phyloP scores from a whole-genome alignment of 2,113 vertebrate genomes.

The Notothenia rossii region DNA sequence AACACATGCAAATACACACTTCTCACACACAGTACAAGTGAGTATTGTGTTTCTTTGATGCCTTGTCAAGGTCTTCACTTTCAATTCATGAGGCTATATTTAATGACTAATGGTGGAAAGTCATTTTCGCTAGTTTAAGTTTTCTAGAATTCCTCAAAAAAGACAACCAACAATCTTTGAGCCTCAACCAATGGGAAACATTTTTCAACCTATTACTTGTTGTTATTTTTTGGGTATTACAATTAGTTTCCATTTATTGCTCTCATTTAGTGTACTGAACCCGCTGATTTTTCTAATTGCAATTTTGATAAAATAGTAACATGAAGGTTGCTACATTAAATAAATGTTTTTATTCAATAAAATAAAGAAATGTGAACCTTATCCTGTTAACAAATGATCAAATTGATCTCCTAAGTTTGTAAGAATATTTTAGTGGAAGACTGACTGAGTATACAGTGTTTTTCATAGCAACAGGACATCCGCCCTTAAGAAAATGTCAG shows the following conservation, averaged over 20 bases:
- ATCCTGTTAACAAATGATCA: neutral
- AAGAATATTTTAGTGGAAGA: neutral
- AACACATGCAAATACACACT: neutral
- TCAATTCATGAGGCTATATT: neutral
- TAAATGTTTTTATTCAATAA: no score
- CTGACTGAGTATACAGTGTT: conserved; percentile 7
- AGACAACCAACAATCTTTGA: neutral
- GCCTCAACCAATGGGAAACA: neutral
- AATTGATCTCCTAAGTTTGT: neutral
- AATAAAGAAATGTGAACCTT: neutral
- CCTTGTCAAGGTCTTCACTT: neutral
- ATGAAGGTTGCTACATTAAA: neutral
- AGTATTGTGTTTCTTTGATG: neutral
- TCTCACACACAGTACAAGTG: neutral
- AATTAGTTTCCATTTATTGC: neutral
- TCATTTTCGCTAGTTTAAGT: neutral
- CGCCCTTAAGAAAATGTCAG: neutral
- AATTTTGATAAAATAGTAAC: neutral
- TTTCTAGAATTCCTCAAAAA: neutral
- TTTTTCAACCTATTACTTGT: neutral
- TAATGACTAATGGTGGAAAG: neutral
- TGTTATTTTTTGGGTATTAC: neutral
- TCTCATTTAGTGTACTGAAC: neutral
- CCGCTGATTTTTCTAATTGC: neutral
- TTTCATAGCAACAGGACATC: conserved; percentile 47